A percentile compares a stretch with the other conserved stretches of the same genome.
phyloP scores from a whole-genome alignment of 2,113 vertebrate species.

The Hydrochoerus hydrochaeris region DNA sequence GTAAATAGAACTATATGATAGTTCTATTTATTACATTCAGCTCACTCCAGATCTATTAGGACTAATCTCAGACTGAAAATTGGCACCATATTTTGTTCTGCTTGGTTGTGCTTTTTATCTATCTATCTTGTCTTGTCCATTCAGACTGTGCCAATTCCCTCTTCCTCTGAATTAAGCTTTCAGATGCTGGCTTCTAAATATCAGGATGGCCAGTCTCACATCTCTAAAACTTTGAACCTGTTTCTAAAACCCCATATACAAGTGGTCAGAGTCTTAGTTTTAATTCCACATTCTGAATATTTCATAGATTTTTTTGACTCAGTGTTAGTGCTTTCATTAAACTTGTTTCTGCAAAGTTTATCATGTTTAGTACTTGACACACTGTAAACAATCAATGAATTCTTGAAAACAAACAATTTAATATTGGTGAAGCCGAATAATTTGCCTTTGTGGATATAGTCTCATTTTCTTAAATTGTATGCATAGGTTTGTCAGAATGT shows the following conservation, averaged over 20 bases:
- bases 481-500: not conserved
- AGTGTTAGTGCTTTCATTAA: not conserved
- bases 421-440: not conserved
- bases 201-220: not conserved
- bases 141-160: not conserved
- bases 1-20: no score
- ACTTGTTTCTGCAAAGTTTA: not conserved
- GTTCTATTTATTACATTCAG: not conserved
- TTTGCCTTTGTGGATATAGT: not conserved
- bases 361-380: not conserved
- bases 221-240: not conserved
- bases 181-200: not conserved
- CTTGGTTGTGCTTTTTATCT: not conserved
- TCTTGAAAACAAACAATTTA: not conserved
- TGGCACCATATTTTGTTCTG: not conserved
- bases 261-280: not conserved
- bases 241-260: not conserved
- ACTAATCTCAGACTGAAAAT: not conserved
- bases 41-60: not conserved
- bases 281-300: not conserved
- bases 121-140: not conserved
- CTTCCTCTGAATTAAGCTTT: not conserved
- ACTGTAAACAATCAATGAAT: not conserved
- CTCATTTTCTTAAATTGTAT: not conserved
- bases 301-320: not conserved